Evolutionary conservation across 2,888 invertebrate genomes (phyloP).

Genomic region (Hydropsyche betteni): DNA sequence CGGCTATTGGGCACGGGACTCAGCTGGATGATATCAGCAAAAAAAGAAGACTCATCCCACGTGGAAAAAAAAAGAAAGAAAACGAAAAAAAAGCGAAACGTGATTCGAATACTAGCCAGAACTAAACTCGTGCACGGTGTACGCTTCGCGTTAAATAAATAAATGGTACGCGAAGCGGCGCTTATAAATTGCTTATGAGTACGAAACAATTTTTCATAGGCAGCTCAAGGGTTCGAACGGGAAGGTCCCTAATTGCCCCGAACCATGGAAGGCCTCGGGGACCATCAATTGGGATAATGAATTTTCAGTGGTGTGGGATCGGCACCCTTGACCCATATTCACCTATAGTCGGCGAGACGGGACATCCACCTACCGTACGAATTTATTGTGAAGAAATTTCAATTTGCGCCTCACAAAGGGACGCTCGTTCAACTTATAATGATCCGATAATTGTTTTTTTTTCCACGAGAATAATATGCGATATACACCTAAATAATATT

Average conservation of each 20-base stretch:
- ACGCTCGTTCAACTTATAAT: conserved; percentile 6
- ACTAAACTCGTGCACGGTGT: too few relatives aligned
- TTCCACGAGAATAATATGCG: too few relatives aligned
- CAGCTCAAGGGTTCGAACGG: conserved; percentile 8
- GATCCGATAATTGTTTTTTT: conserved; percentile 1
- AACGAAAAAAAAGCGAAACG: background rate
- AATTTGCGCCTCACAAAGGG: conserved; percentile 22
- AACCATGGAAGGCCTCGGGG: conserved; percentile 18
- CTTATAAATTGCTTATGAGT: too few relatives aligned
- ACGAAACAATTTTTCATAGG: conserved; percentile 8
- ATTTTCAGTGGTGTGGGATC: background rate
- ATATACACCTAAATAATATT: too few relatives aligned
- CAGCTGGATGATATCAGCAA: conserved; percentile 19
- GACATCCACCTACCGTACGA: background rate
- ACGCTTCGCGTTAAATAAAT: too few relatives aligned
- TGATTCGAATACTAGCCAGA: conserved; percentile 3
- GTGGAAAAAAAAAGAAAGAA: background rate
- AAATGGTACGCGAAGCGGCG: too few relatives aligned
- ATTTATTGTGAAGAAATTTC: conserved; percentile 23
- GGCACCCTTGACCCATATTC: conserved; percentile 19
- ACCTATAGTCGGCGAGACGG: conserved; percentile 10
- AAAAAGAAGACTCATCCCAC: background rate
- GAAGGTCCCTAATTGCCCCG: conserved; percentile 6
- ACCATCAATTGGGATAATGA: conserved; percentile 27
- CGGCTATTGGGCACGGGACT: background rate